Conservation (phyloP, 2,888 invertebrate species). For the Eupithecia exiguata region DNA sequence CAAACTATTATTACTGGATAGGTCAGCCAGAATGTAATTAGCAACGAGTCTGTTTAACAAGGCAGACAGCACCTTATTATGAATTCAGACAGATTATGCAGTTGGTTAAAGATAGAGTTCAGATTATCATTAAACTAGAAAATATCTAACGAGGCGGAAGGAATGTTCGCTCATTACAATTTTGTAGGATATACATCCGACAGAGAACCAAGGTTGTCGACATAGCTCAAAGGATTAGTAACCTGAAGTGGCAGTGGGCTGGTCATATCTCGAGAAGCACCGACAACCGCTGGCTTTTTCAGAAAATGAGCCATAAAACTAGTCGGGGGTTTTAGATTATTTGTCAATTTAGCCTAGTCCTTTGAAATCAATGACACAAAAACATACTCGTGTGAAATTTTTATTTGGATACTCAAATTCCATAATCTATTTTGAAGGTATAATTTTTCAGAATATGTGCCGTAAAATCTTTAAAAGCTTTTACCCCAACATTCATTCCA, state of each 20-base stretch:
- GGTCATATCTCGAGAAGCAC: no score
- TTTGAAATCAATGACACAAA: no score
- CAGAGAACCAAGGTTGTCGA: no score
- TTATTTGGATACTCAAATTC: neutral
- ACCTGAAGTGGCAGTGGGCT: no score
- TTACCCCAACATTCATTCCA: constrained; percentile 3
- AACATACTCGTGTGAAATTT: no score
- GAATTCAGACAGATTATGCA: neutral
- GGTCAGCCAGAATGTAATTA: neutral
- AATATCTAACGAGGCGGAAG: neutral
- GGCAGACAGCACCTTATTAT: neutral
- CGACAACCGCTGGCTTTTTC: no score
- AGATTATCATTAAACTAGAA: neutral
- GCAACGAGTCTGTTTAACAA: neutral
- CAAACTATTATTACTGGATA: neutral
- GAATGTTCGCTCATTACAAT: neutral
- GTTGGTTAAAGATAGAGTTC: neutral
- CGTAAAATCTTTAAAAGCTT: neutral
- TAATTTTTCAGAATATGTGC: neutral
- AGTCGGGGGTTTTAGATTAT: no score
- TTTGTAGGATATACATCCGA: no score
- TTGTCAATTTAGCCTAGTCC: no score
- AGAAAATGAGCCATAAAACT: no score
- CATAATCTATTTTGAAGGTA: neutral
- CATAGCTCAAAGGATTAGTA: no score